A percentile compares a stretch with the other conserved stretches of the same genome.
phyloP scores from a whole-genome alignment of 2,797 vertebrate species.

The Poecile montanus region DNA sequence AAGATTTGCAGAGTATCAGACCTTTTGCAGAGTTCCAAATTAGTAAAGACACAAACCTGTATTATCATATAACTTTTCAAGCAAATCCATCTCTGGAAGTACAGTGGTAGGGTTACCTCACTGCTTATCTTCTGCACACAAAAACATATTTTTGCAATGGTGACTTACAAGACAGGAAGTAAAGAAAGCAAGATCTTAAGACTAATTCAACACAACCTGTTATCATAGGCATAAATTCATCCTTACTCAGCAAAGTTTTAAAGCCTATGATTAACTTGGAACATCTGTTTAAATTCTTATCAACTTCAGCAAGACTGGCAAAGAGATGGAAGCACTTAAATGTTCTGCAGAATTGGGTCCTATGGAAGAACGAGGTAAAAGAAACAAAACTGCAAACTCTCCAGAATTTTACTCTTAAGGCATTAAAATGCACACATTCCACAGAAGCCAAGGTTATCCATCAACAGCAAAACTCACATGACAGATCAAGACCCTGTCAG shows the following conservation, averaged over 20 bases:
- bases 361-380: background rate
- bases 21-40: background rate
- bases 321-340: background rate
- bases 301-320: background rate
- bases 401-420: background rate
- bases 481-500: conserved; percentile 55
- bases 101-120: background rate
- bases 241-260: background rate
- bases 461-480: conserved; percentile 61
- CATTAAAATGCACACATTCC: conserved; percentile 50
- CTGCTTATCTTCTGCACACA: background rate
- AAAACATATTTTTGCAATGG: background rate
- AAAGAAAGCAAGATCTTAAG: background rate
- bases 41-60: background rate
- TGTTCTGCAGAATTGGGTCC: background rate
- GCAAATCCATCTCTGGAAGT: background rate
- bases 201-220: background rate
- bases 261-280: background rate
- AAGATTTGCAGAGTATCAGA: background rate
- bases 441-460: conserved; percentile 70
- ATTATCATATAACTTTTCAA: background rate
- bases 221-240: background rate
- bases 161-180: background rate
- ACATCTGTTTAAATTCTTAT: background rate
- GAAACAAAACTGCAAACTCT: background rate